phyloP scores from a whole-genome alignment of 2,888 invertebrate genomes.

The Podotricha telesiphe region DNA sequence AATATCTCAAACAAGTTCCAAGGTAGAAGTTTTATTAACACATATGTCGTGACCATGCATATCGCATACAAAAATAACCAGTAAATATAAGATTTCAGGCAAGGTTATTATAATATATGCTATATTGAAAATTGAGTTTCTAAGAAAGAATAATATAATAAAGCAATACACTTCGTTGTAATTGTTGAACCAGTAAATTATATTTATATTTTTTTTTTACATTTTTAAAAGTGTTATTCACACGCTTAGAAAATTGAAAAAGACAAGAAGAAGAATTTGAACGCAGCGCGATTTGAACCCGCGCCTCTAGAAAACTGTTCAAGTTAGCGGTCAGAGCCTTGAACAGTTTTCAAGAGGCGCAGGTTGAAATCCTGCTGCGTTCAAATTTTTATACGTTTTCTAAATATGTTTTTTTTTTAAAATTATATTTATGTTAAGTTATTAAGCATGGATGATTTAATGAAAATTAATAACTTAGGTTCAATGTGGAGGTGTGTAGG shows the following conservation, averaged over 20 bases:
- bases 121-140: not conserved
- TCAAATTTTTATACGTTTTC: no score
- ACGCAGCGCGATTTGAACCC: no score
- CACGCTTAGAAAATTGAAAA: no score
- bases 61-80: slow-evolving; percentile 23
- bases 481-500: not conserved
- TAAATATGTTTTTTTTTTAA: no score
- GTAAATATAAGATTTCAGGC: not conserved
- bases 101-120: not conserved
- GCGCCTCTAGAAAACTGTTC: no score
- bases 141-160: not conserved
- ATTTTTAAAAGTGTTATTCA: no score
- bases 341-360: no score
- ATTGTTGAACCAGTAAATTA: not conserved
- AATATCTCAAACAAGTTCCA: slow-evolving; percentile 21
- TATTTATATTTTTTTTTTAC: no score
- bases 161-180: not conserved
- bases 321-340: no score
- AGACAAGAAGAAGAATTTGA: no score
- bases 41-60: slow-evolving; percentile 32
- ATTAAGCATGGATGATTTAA: not conserved
- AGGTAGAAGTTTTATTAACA: slow-evolving; percentile 37
- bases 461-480: not conserved
- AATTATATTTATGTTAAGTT: not conserved
- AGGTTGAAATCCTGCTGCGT: no score